These are phyloP conservation scores for zebrafish (Danio rerio) DNA, from an alignment of 2,113 vertebrate species.

Conservation along the genomic window GRCz12tu NC_133191.1:47636001-47636500, in stretches of 20 bases:
- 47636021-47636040: conserved; percentile 47
- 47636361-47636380: background rate
- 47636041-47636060: conserved; percentile 33
- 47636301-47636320: background rate
- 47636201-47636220: background rate
- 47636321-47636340: background rate
- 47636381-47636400: background rate
- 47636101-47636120: conserved; percentile 31
- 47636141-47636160: background rate
- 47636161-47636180: background rate
- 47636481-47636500: too few relatives aligned
- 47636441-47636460: too few relatives aligned
- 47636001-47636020: conserved; percentile 31
- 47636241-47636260: background rate
- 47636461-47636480: too few relatives aligned
- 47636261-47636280: background rate
- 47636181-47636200: background rate
- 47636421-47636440: too few relatives aligned
- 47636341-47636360: conserved; percentile 11
- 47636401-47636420: conserved; percentile 10
- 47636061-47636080: conserved; percentile 24
- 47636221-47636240: too few relatives aligned
- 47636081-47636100: conserved; percentile 45
- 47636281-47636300: background rate
- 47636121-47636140: conserved; percentile 5